These are phyloP conservation scores for Xestia rhomboidea DNA, from an alignment of 2,888 invertebrate species.

Conservation along the genomic window DNA sequence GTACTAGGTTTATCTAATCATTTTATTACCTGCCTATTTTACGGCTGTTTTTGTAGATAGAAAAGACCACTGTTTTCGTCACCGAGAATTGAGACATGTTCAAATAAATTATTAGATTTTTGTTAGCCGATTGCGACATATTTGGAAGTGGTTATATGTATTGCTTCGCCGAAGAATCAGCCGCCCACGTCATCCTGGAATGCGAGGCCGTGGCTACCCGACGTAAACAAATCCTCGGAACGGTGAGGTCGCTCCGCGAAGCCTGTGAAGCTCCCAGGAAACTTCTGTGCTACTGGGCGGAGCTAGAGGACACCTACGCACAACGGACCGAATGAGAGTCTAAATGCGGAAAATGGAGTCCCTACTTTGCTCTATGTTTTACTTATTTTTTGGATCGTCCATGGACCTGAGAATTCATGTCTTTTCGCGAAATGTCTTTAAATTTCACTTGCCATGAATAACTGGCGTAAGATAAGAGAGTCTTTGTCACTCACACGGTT, in stretches of 20 bases:
- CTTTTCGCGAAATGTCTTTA: background rate
- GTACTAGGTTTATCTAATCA: conserved; percentile 29
- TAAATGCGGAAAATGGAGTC: too few species aligned
- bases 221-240: too few species aligned
- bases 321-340: too few species aligned
- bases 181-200: too few species aligned
- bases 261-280: too few species aligned
- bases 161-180: too few species aligned
- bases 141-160: too few species aligned
- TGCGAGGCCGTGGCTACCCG: too few species aligned
- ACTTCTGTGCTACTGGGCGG: too few species aligned
- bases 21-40: conserved; percentile 41
- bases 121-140: background rate
- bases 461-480: background rate
- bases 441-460: background rate
- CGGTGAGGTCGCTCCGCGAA: too few species aligned
- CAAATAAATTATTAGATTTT: background rate
- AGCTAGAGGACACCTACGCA: too few species aligned
- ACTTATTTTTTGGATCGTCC: background rate
- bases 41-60: conserved; percentile 17
- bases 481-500: background rate
- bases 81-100: background rate
- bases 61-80: background rate
- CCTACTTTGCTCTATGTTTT: too few species aligned
- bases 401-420: background rate